Evolutionary conservation across 2,888 invertebrate genomes (phyloP).

Genomic region (Barypeithes pellucidus): DNA sequence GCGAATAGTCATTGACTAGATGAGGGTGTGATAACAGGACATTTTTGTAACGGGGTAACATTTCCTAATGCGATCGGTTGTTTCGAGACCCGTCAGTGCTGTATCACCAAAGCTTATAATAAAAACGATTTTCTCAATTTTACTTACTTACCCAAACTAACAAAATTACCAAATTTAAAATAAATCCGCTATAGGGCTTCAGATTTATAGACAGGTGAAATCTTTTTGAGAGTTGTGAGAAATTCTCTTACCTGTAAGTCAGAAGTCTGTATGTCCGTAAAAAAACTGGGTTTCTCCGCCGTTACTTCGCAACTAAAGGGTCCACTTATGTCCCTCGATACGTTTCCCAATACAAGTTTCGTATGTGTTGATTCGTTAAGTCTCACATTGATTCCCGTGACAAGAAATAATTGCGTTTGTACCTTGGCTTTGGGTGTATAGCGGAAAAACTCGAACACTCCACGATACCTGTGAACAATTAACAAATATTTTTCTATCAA

Average conservation of each 20-base stretch:
- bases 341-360: slow-evolving; percentile 62
- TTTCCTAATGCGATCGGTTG: too few species aligned
- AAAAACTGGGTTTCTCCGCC: slow-evolving; percentile 67
- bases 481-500: not conserved
- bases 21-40: too few species aligned
- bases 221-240: not conserved
- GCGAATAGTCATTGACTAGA: too few species aligned
- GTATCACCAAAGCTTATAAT: too few species aligned
- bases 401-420: slow-evolving; percentile 34
- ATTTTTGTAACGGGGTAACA: too few species aligned
- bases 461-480: slow-evolving; percentile 37
- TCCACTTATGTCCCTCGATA: slow-evolving; percentile 64
- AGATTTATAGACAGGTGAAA: too few species aligned
- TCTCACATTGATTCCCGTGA: slow-evolving; percentile 74
- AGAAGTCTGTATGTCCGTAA: slow-evolving; percentile 62
- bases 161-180: too few species aligned
- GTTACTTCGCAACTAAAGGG: slow-evolving; percentile 66
- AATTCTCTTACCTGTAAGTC: slow-evolving; percentile 73
- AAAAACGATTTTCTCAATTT: too few species aligned
- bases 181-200: too few species aligned
- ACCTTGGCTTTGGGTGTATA: slow-evolving; percentile 43
- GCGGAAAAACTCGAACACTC: slow-evolving; percentile 43
- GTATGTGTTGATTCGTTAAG: slow-evolving; percentile 70
- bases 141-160: too few species aligned
- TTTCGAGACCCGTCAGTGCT: too few species aligned